Evolutionary conservation across 2,888 invertebrate species (phyloP), one percentile per base, ranked within the genome.

Genomic region (Drosophila mettleri): DNA sequence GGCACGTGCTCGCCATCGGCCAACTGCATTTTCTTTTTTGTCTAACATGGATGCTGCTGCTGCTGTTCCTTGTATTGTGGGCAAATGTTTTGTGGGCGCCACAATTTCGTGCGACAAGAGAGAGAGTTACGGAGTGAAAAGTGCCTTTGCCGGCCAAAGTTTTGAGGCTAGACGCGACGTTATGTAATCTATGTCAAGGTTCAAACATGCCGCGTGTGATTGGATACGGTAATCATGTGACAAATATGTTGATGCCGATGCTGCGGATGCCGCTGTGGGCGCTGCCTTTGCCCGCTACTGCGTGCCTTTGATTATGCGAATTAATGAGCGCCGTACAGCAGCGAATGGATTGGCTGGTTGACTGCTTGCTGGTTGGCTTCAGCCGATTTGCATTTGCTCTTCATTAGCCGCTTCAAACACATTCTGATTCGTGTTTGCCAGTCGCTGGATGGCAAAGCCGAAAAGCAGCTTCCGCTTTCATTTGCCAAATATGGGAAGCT

Each of bases 191-290:
- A 59, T 54, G 55, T 65, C 57, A 57, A 68, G 68, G 54, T 38
- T 55, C 54, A 38, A 65, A 52, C 48, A 43, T 54, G 39, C 58
- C 31, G 41, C 59, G 46, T 74, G 76, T 66, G 84, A 79, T 78
- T 80, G 71, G 87, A 78, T 73, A 51, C 72, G 80, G 70, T 87
- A 87, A 88, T 82, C 75, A 84, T 88, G 78, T 79, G 79, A 75
- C 81, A 85, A 84, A 77, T 88, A 74, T 68, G 78, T 69, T 69
- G 43, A 58, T 33, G 63, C 51, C 53, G 45, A 53, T 31, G 38
- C 31, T 31, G 60, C 52, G 45, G 46, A 49, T 27, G 36, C 27
- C 33, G 62, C 46, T 51, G 39, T 14, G 24, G 29, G 12, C 39
- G 14, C 36, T 49, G 69, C 43, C 31, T 48, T 38, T 61, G 69